Evolutionary conservation across 2,113 vertebrate species (phyloP).

Genomic region (Vimba vimba): DNA sequence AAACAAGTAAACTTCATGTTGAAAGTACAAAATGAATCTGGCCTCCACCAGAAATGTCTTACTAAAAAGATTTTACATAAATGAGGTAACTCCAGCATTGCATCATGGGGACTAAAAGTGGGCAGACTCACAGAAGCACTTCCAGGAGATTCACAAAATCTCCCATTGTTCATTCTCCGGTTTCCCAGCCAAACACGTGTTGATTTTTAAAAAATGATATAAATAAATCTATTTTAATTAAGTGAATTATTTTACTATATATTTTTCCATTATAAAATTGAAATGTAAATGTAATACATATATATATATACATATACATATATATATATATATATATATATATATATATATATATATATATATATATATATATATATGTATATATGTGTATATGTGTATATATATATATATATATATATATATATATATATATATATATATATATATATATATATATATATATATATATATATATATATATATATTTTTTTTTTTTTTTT

Average conservation of each 20-base stretch:
- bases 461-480: too few species aligned
- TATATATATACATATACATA: too few species aligned
- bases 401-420: too few species aligned
- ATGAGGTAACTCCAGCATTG: slow-evolving; percentile 60
- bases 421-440: too few species aligned
- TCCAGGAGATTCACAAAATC: slow-evolving; percentile 18
- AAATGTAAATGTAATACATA: neutral
- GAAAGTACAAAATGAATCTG: neutral
- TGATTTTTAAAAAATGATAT: neutral
- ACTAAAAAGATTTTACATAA: slow-evolving; percentile 25
- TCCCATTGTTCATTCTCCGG: slow-evolving; percentile 25
- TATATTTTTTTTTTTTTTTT: too few species aligned
- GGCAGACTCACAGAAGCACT: neutral
- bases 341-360: too few species aligned
- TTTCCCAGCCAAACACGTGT: neutral
- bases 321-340: too few species aligned
- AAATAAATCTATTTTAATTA: neutral
- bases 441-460: too few species aligned
- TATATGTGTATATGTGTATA: too few species aligned
- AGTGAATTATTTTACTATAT: neutral
- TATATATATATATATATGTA: too few species aligned
- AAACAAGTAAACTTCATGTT: neutral
- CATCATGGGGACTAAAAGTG: slow-evolving; percentile 60
- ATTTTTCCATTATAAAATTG: neutral
- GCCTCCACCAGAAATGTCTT: neutral